phyloP scores from a whole-genome alignment of 2,113 vertebrate species.

The Panthera uncia region DNA sequence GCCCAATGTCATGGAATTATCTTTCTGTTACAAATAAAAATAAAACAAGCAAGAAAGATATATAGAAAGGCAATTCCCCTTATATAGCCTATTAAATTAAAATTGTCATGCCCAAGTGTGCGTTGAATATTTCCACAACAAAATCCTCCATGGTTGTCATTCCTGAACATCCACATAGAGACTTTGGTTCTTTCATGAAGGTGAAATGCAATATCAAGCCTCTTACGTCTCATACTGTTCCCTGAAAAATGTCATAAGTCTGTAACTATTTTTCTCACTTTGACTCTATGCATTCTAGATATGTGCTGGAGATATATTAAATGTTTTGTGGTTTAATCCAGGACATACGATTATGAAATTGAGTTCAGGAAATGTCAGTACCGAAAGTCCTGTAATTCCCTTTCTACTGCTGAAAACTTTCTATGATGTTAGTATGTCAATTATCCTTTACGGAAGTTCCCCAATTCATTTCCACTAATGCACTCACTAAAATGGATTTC shows the following conservation, averaged over 20 bases:
- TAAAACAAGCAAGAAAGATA: not conserved
- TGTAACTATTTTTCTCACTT: constrained; percentile 27
- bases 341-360: not conserved
- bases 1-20: not conserved
- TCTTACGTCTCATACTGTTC: not conserved
- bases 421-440: not conserved
- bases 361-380: not conserved
- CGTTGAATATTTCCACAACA: not conserved
- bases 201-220: not conserved
- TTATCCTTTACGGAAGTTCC: not conserved
- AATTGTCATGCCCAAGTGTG: not conserved
- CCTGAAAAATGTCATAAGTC: not conserved
- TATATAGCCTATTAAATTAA: not conserved
- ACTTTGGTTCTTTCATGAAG: not conserved
- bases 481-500: not conserved
- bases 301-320: not conserved
- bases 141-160: not conserved
- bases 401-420: not conserved
- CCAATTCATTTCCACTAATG: not conserved
- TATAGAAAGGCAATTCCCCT: not conserved
- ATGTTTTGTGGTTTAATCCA: not conserved
- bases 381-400: not conserved
- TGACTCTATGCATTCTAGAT: not conserved
- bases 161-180: not conserved
- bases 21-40: not conserved